Evolutionary conservation across 1,140 invertebrate genomes (phyloP).

Genomic region (Drosophila lacteicornis): DNA sequence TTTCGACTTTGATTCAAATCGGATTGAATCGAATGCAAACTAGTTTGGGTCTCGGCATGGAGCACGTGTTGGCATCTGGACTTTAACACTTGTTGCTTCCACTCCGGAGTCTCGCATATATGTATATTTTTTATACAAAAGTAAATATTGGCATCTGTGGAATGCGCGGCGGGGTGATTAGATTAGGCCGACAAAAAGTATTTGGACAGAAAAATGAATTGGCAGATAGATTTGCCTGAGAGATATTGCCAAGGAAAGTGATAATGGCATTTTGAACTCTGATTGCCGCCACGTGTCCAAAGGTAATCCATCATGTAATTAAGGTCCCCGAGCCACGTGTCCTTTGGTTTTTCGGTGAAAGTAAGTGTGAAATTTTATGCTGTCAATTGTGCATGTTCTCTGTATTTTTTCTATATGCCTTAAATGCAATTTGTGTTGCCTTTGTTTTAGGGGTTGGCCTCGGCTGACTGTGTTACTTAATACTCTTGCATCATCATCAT

Average conservation of each 20-base stretch:
- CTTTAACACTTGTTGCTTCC: slow-evolving; percentile 61
- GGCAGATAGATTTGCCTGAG: slow-evolving; percentile 12
- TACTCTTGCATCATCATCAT: slow-evolving; percentile 77
- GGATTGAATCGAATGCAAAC: slow-evolving; percentile 33
- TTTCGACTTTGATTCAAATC: slow-evolving; percentile 16
- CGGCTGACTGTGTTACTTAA: slow-evolving; percentile 58
- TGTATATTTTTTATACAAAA: slow-evolving; percentile 9
- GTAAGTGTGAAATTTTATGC: slow-evolving; percentile 69
- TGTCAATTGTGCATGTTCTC: slow-evolving; percentile 65
- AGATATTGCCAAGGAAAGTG: slow-evolving; percentile 28
- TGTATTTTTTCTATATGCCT: slow-evolving; percentile 15
- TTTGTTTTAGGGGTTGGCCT: slow-evolving; percentile 71
- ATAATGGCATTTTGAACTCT: slow-evolving; percentile 27
- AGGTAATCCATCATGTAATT: slow-evolving; percentile 72
- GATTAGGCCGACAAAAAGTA: slow-evolving; percentile 38
- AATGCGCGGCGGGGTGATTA: slow-evolving; percentile 44
- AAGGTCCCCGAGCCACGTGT: slow-evolving; percentile 23
- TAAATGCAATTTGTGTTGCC: slow-evolving; percentile 70
- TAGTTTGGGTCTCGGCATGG: slow-evolving; percentile 32
- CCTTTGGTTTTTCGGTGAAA: not conserved
- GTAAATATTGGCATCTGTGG: slow-evolving; percentile 43
- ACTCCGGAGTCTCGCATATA: not conserved
- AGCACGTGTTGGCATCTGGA: slow-evolving; percentile 57
- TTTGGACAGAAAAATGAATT: slow-evolving; percentile 33
- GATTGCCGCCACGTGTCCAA: slow-evolving; percentile 64